phyloP scores from a whole-genome alignment of 2,888 invertebrate genomes.

The Lymantria monacha region DNA sequence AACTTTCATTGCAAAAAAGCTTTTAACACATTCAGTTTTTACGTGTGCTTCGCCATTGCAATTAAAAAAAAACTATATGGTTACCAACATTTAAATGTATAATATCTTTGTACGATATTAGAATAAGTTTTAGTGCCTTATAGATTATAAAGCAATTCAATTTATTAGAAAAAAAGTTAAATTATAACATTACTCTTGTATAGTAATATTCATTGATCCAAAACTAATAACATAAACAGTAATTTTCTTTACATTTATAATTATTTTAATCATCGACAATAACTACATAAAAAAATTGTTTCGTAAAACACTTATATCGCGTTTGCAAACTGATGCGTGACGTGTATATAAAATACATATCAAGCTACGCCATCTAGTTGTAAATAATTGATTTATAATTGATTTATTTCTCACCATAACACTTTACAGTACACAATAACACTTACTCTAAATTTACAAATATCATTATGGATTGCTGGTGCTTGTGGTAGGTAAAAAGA shows the following conservation, averaged over 20 bases:
- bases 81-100: too few relatives aligned
- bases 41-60: too few relatives aligned
- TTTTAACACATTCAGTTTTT: too few relatives aligned
- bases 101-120: too few relatives aligned
- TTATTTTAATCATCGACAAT: not conserved
- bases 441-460: too few relatives aligned
- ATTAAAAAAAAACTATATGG: too few relatives aligned
- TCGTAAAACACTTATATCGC: not conserved
- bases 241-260: too few relatives aligned
- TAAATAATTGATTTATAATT: not conserved
- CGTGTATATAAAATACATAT: not conserved
- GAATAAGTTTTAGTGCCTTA: not conserved
- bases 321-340: not conserved
- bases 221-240: not conserved
- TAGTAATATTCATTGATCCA: not conserved
- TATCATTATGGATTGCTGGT: too few relatives aligned
- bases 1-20: too few relatives aligned
- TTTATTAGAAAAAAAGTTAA: not conserved
- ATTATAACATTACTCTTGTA: not conserved
- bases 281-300: not conserved
- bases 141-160: not conserved
- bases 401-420: not conserved
- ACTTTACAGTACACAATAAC: too few relatives aligned
- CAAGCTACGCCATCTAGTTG: not conserved
- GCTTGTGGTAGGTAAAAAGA: too few relatives aligned